These are phyloP conservation scores for Leucophenga maculata DNA, from an alignment of 2,888 invertebrate genomes.

Conservation along the genomic window DNA sequence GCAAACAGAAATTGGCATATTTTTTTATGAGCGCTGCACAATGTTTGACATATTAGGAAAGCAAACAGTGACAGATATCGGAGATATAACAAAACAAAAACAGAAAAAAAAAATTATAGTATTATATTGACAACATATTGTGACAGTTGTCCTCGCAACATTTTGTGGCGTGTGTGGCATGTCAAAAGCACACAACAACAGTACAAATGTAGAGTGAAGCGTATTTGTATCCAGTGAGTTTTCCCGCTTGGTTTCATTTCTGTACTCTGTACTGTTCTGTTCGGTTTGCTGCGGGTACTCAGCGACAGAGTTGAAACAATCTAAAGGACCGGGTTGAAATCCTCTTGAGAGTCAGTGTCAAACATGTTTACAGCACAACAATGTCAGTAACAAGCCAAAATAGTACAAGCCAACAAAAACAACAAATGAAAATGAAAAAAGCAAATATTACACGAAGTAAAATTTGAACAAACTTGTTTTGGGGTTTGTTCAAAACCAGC, in stretches of 20 bases:
- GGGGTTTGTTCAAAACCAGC: constrained; percentile 19
- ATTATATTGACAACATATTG: background rate
- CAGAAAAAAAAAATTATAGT: background rate
- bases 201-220: too few relatives aligned
- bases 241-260: constrained; percentile 4
- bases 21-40: background rate
- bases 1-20: background rate
- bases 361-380: constrained; percentile 42
- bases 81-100: background rate
- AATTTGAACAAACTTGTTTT: constrained; percentile 25
- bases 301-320: background rate
- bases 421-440: background rate
- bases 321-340: background rate
- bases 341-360: constrained; percentile 29
- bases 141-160: constrained; percentile 13
- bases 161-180: constrained; percentile 26
- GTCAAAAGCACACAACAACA: constrained; percentile 4
- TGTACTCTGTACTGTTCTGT: too few relatives aligned
- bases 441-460: background rate
- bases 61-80: background rate
- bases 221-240: too few relatives aligned
- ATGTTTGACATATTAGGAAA: constrained; percentile 13
- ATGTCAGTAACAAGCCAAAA: constrained; percentile 39
- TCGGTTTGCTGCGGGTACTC: background rate
- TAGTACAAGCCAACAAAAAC: constrained; percentile 15